A percentile compares a stretch with the other conserved stretches of the same genome.
Evolutionary conservation across 2,888 invertebrate species (phyloP).

Genomic region (Drosophila affinis): DNA sequence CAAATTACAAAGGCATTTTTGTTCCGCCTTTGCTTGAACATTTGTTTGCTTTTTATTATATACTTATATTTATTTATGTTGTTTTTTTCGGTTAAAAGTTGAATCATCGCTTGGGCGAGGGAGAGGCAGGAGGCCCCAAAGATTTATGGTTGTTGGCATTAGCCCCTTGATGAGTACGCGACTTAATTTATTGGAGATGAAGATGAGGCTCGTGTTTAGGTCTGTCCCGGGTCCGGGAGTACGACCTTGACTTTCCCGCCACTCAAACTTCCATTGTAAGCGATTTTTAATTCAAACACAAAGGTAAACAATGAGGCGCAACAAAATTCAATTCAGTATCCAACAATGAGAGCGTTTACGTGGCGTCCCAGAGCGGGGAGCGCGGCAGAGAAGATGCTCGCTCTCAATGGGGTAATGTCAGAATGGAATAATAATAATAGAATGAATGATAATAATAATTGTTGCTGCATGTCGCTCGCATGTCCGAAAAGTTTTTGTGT

Average conservation of each 20-base stretch:
- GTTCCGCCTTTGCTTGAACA: constrained; percentile 45
- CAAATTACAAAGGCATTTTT: constrained; percentile 50
- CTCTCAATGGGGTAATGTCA: constrained; percentile 20
- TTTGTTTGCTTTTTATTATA: constrained; percentile 45
- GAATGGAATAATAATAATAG: constrained; percentile 45
- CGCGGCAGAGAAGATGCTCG: background rate
- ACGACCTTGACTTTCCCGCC: constrained; percentile 61
- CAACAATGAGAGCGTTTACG: constrained; percentile 36
- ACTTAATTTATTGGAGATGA: constrained; percentile 55
- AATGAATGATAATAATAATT: constrained; percentile 54
- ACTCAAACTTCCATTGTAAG: constrained; percentile 57
- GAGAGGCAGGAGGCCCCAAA: constrained; percentile 30
- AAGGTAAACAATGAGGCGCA: constrained; percentile 69
- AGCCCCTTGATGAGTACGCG: constrained; percentile 39
- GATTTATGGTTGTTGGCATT: constrained; percentile 59
- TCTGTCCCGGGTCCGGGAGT: background rate
- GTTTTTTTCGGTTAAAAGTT: constrained; percentile 27
- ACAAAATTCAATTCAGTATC: constrained; percentile 23
- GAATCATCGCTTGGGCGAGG: constrained; percentile 48
- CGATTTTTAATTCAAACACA: constrained; percentile 66
- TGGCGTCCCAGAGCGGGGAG: background rate
- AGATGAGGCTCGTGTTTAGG: constrained; percentile 45
- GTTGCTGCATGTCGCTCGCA: constrained; percentile 12
- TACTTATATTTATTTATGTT: constrained; percentile 23
- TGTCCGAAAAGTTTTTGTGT: constrained; percentile 35